Evolutionary conservation across 1,140 invertebrate genomes (phyloP).

Genomic region (Sipha flava): DNA sequence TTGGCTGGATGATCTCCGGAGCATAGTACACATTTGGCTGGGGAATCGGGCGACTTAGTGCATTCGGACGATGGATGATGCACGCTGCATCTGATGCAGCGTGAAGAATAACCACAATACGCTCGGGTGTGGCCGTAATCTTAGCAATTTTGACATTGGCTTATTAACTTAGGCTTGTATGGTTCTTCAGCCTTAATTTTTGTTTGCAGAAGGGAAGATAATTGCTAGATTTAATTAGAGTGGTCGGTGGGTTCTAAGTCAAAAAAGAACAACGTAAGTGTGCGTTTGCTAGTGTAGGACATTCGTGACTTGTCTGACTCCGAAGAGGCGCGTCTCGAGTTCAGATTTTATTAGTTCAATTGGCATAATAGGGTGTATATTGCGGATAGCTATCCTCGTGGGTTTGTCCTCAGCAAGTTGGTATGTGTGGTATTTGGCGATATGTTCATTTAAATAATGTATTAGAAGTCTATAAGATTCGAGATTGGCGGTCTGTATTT

Average conservation of each 20-base stretch:
- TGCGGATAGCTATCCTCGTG: neutral
- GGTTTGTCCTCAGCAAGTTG: no score
- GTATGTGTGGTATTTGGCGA: neutral
- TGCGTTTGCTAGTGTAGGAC: neutral
- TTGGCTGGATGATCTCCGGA: no score
- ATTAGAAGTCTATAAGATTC: no score
- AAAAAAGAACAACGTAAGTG: neutral
- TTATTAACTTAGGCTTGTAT: neutral
- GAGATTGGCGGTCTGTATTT: no score
- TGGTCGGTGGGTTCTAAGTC: neutral
- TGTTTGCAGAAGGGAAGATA: neutral
- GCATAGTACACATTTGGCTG: no score
- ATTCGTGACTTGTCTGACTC: neutral
- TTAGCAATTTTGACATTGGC: no score
- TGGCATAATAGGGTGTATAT: neutral
- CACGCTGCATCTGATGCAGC: neutral
- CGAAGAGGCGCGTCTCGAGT: no score
- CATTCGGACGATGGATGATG: no score
- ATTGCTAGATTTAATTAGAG: neutral
- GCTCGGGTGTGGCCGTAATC: slow-evolving; percentile 4
- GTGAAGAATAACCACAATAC: neutral
- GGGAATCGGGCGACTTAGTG: no score
- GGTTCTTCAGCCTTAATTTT: neutral
- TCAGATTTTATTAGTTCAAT: no score
- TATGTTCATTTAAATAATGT: neutral